Evolutionary conservation across 1,140 invertebrate species (phyloP), one percentile per base, ranked within the genome.

Genomic region (Solenopsis fugax): DNA sequence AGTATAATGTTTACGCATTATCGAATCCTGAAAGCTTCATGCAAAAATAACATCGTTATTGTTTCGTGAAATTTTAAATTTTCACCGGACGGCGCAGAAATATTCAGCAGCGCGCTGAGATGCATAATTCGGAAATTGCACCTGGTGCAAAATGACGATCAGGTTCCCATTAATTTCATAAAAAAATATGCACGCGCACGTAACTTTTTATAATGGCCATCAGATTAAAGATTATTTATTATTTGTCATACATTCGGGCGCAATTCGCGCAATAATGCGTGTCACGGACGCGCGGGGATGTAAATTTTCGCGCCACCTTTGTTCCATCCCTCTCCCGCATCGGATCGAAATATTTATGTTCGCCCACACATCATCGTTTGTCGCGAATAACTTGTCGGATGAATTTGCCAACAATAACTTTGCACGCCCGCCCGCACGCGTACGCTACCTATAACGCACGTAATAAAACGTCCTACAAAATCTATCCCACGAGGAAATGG

Each of bases 191-290:
- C 69, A n/a, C 24, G 13, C 21, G 7, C 56, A 62, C 69, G 80
- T 60, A 73, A 24, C 67, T 41, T 60, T 65, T 75, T 84, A 24
- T 82, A 84, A 84, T 84, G 45, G 45, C 69, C 80, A 60, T 62
- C 80, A 73, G 80, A 84, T 82, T 82, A 82, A 82, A 72, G 67
- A 82, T 84, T 84, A 84, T 84, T 84, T 84, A 84, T 84, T 84
- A 84, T 73, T 84, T 73, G 80, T 84, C 69, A 84, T 84, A 84
- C 45, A 84, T 84, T 75, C 67, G 67, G n/a, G 67, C 67, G 50
- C 67, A 60, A 82, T 73, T 82, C 80, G 80, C 67, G 80, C 80
- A 82, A 82, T 60, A 82, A 82, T 65, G 52, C 65, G 78, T 60
- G 54, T 75, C 54, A 60, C 80, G 18, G 41, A 41, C 80, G 67